Evolutionary conservation across 1,140 invertebrate genomes (phyloP).

Genomic region (Drosophila albomicans): DNA sequence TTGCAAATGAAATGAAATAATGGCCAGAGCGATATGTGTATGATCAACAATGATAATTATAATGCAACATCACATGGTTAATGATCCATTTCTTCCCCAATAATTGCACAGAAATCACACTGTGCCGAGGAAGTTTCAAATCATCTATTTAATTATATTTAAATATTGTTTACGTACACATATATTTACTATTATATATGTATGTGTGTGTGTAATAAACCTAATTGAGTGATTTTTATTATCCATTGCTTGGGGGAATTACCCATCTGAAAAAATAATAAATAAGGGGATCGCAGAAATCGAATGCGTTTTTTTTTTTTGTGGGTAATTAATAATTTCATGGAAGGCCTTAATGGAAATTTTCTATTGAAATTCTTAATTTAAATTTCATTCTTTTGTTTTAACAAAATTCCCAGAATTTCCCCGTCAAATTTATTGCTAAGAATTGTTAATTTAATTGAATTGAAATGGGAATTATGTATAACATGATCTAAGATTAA

Average conservation of each 20-base stretch:
- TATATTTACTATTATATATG: neutral
- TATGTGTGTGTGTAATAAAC: neutral
- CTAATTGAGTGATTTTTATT: neutral
- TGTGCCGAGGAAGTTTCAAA: slow-evolving; percentile 14
- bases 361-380: neutral
- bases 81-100: slow-evolving; percentile 10
- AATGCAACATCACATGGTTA: neutral
- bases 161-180: slow-evolving; percentile 6
- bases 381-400: neutral
- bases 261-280: neutral
- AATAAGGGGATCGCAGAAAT: neutral
- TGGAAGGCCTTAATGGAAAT: neutral
- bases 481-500: no score
- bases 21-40: neutral
- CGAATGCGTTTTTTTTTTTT: neutral
- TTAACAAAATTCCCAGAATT: neutral
- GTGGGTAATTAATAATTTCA: neutral
- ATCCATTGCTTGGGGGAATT: neutral
- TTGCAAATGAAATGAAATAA: neutral
- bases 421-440: no score
- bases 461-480: no score
- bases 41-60: slow-evolving; percentile 12
- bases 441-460: no score
- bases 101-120: slow-evolving; percentile 11
- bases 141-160: slow-evolving; percentile 16